Evolutionary conservation across 2,888 invertebrate species (phyloP), one percentile per base, ranked within the genome.

Genomic region (Phlogophora meticulosa): DNA sequence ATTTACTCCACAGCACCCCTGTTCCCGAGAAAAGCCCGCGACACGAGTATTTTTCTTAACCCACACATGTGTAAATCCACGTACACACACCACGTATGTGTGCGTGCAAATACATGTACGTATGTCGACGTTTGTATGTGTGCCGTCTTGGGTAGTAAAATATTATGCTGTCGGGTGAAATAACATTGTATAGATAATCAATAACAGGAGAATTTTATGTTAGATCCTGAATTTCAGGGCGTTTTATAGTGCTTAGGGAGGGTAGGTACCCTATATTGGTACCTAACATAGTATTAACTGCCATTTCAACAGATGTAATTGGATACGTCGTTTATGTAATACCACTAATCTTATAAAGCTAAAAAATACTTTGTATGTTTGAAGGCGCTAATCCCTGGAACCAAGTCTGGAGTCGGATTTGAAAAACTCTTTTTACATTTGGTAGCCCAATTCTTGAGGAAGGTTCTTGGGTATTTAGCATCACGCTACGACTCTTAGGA

Each of bases 141-240:
- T 73, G 86, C 83, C 83, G 91, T 88, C 92, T 92, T 88, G 91
- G 95, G 93, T 93, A 94, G 94, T 95, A 95, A 95, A 95, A 95
- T 95, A 95, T 95, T 95, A 95, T 94, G 94, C 95, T 94, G 94
- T 93, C 94, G 94, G 89, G 91, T 90, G 94, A 94, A 95, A 95
- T 95, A 95, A 95, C 95, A 95, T 95, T 95, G 95, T 95, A 95
- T 95, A 93, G 95, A 94, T 95, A 95, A 95, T 95, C 95, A 95
- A 95, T 95, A 95, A 92, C 91, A 84, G 86, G 81, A 81, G 89
- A 90, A 91, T 93, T 93, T 93, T 93, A 93, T 91, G 92, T 89
- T 87, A 86, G 87, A 88, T 87, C 86, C 86, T 86, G 87, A 87
- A 87, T 78, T 83, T 82, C 76, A 80, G 82, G 76, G 76, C 80